Evolutionary conservation across 2,797 vertebrate species (phyloP).

Genomic region (Argentina silus): DNA sequence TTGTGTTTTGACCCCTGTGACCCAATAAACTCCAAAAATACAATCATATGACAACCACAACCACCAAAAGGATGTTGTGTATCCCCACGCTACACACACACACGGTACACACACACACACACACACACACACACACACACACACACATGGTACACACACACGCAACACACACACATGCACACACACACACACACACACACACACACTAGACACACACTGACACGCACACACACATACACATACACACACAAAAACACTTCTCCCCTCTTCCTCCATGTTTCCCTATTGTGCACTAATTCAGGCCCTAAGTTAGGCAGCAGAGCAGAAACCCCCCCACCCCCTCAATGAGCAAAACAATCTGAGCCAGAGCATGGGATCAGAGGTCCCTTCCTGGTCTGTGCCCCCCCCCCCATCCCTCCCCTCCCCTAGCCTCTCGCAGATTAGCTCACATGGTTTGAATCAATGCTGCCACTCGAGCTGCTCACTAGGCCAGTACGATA

Average conservation of each 20-base stretch:
- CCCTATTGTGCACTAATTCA: slow-evolving; percentile 49
- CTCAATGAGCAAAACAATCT: slow-evolving; percentile 68
- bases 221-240: not conserved
- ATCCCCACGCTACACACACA: no score
- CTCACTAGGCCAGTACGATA: slow-evolving; percentile 58
- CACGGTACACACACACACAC: no score
- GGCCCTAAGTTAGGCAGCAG: slow-evolving; percentile 54
- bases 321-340: slow-evolving; percentile 39
- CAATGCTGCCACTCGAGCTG: slow-evolving; percentile 67
- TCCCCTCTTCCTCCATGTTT: not conserved
- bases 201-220: slow-evolving; percentile 6
- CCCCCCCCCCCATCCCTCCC: slow-evolving; percentile 38
- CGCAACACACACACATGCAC: slow-evolving; percentile 14
- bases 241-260: no score
- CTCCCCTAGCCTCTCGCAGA: slow-evolving; percentile 47
- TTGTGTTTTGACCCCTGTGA: slow-evolving; percentile 43
- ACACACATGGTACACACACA: slow-evolving; percentile 38
- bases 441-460: slow-evolving; percentile 78
- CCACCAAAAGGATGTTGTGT: no score
- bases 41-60: no score
- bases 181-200: not conserved
- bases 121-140: slow-evolving; percentile 17
- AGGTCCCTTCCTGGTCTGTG: slow-evolving; percentile 75
- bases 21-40: slow-evolving; percentile 59
- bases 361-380: slow-evolving; percentile 69